phyloP scores from a whole-genome alignment of 2,888 invertebrate genomes.

The Mythimna albipuncta region DNA sequence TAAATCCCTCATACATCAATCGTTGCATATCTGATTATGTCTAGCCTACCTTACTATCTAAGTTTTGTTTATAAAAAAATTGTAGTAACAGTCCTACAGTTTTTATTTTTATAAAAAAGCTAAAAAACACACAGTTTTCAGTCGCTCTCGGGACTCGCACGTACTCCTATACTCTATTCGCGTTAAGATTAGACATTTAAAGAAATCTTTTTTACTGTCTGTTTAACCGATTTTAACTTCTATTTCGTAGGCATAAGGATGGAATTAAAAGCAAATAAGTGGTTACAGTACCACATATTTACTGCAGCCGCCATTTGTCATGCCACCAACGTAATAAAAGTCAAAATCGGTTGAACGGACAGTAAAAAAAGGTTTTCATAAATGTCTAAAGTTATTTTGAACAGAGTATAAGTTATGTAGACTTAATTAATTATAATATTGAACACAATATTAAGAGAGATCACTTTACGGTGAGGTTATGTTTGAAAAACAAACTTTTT shows the following conservation, averaged over 20 bases:
- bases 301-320: no score
- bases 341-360: no score
- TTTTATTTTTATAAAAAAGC: constrained; percentile 78
- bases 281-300: no score
- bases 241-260: no score
- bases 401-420: not conserved
- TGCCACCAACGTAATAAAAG: no score
- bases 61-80: constrained; percentile 77
- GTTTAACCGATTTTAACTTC: no score
- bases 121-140: constrained; percentile 77
- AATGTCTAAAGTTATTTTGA: no score
- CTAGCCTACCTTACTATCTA: constrained; percentile 75
- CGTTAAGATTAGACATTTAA: no score
- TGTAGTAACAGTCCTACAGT: constrained; percentile 76
- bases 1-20: constrained; percentile 33
- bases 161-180: constrained; percentile 34
- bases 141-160: constrained; percentile 79
- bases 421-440: constrained; percentile 62
- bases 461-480: constrained; percentile 65
- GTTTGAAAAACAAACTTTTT: constrained; percentile 36
- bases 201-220: no score
- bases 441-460: constrained; percentile 76
- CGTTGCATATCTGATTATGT: constrained; percentile 34
- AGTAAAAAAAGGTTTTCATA: no score
- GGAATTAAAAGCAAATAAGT: no score